phyloP scores from a whole-genome alignment of 2,113 vertebrate genomes.

The Callionymus lyra region DNA sequence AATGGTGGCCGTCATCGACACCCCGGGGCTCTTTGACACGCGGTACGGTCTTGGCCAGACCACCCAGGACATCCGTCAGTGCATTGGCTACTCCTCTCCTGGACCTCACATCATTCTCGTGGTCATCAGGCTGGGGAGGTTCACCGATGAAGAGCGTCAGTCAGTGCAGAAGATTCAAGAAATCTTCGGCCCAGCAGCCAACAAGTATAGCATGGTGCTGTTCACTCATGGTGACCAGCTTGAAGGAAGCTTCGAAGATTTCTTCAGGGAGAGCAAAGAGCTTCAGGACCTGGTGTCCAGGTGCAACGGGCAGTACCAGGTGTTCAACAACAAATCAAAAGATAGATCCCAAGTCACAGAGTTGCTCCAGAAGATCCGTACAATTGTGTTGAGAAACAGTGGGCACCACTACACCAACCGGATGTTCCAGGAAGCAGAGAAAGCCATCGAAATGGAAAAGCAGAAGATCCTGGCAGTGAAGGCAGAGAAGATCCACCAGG shows the following conservation, averaged over 20 bases:
- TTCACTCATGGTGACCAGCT: constrained; percentile 38
- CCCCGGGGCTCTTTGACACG: too few species aligned
- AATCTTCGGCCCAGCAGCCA: constrained; percentile 32
- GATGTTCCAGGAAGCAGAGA: constrained; percentile 32
- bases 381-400: constrained; percentile 24
- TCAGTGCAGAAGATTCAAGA: constrained; percentile 27
- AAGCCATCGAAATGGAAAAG: constrained; percentile 17
- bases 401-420: constrained; percentile 24
- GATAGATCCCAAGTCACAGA: constrained; percentile 34
- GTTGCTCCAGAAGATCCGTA: constrained; percentile 40
- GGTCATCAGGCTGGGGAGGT: too few species aligned
- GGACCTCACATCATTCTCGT: constrained; percentile 52
- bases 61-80: too few species aligned
- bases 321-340: constrained; percentile 45
- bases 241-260: too few species aligned
- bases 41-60: background rate
- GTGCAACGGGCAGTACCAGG: constrained; percentile 38
- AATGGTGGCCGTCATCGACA: constrained; percentile 1
- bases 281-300: constrained; percentile 24
- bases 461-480: constrained; percentile 19
- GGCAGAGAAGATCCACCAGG: constrained; percentile 12
- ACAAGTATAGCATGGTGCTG: constrained; percentile 34
- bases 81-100: constrained; percentile 28
- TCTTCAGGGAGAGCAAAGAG: constrained; percentile 26
- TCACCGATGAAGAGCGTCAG: constrained; percentile 43